Evolutionary conservation across 1,140 invertebrate species (phyloP), one percentile per base, ranked within the genome.

Genomic region (Ceratina japonica): DNA sequence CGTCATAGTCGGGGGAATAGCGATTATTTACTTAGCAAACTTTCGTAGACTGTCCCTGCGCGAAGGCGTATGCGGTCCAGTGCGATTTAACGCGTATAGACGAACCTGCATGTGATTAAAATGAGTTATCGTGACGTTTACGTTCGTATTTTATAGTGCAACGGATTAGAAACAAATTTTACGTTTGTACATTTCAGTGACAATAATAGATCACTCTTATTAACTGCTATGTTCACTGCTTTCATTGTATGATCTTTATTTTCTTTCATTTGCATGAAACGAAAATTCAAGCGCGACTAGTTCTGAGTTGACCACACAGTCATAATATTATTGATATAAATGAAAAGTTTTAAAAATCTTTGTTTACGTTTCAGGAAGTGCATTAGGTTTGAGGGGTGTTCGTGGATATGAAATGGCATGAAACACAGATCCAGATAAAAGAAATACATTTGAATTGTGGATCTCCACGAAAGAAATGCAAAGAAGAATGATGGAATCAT

Each of bases 391-490:
- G 16, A 27, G 37, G 51, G 73, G n/a, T 44, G 54, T 56, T 56
- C 12, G 75, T 85, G 82, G 83, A 84, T 84, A 85, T 85, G 83
- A 85, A 62, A 84, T 49, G 13, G 24, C 20, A 52, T 75, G 54
- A 80, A 68, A 78, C 62, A 70, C 61, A 77, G 70, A 77, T 63
- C 22, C n/a, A 54, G 24, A 24, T 18, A 15, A 73, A 66, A 22
- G 24, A 73, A 15, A 20, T 58, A 81, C 58, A 66, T 18, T 72
- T 31, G n/a, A 74, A 51, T 31, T 69, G 31, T 49, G 54, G 70
- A 52, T 78, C 44, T 58, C 51, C 72, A 31, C 63, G 82, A 61
- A 84, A 81, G 74, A 85, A 80, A 77, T 74, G 51, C 56, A 75
- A 78, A 52, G 49, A 59, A 71, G 79, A 74, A 84, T 81, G 82